Conservation (phyloP, 2,797 vertebrate species). For the Vipera ursinii region DNA sequence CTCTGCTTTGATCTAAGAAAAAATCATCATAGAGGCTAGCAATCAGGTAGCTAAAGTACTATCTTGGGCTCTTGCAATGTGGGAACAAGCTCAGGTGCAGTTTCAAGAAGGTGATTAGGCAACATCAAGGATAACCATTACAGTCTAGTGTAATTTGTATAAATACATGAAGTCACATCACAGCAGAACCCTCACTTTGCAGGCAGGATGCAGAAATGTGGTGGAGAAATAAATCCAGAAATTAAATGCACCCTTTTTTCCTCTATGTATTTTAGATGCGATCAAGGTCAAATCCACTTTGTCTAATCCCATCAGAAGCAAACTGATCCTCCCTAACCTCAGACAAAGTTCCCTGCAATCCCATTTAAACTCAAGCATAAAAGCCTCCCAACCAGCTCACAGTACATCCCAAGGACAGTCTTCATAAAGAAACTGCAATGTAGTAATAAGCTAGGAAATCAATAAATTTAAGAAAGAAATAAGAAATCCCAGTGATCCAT, state of each 20-base stretch:
- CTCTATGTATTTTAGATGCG: not conserved
- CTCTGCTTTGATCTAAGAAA: not conserved
- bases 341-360: not conserved
- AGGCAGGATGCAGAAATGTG: not conserved
- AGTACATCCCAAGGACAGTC: not conserved
- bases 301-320: not conserved
- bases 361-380: not conserved
- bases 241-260: not conserved
- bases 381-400: not conserved
- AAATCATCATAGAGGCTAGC: not conserved
- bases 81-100: not conserved
- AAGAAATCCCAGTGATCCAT: not conserved
- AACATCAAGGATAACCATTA: not conserved
- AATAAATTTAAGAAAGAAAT: not conserved
- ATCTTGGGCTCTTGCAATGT: not conserved
- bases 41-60: not conserved
- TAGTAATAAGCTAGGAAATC: not conserved
- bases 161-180: not conserved
- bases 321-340: not conserved
- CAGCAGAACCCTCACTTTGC: not conserved
- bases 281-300: not conserved
- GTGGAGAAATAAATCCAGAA: not conserved
- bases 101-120: not conserved
- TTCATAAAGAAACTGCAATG: not conserved
- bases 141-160: not conserved